Percentiles rank a stretch among this genome's conserved stretches.
Evolutionary conservation across 2,797 vertebrate species (phyloP).

Genomic region (Galagoides demidoff): DNA sequence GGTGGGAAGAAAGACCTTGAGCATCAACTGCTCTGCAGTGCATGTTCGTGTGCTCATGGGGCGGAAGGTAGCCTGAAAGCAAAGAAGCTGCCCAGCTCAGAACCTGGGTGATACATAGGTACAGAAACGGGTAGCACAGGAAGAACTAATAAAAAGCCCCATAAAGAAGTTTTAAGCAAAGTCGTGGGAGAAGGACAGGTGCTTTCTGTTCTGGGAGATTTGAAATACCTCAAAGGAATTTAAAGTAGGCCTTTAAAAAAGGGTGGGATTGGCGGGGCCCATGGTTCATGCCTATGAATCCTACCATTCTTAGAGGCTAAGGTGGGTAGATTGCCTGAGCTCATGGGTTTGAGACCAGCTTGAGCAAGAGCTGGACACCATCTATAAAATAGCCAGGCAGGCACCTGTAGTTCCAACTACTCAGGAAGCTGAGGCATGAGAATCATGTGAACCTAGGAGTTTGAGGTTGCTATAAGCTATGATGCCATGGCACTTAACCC

Average conservation of each 20-base stretch:
- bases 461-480: too few species aligned
- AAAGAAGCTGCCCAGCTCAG: neutral
- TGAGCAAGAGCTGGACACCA: too few species aligned
- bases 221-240: neutral
- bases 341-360: too few species aligned
- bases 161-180: neutral
- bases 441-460: too few species aligned
- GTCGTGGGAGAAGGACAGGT: neutral
- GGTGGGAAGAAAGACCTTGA: neutral
- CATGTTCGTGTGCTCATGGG: neutral
- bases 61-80: fast-evolving
- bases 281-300: too few species aligned
- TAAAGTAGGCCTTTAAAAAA: neutral
- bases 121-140: neutral
- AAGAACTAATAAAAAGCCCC: neutral
- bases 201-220: neutral
- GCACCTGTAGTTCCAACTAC: too few species aligned
- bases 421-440: too few species aligned
- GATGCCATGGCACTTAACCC: too few species aligned
- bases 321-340: too few species aligned
- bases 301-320: too few species aligned
- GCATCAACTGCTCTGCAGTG: too few species aligned
- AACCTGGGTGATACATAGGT: fast-evolving
- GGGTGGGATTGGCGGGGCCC: neutral
- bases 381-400: too few species aligned